These are phyloP conservation scores for Etheostoma nigrum DNA, from an alignment of 2,797 vertebrate genomes.

Conservation along the genomic window DNA sequence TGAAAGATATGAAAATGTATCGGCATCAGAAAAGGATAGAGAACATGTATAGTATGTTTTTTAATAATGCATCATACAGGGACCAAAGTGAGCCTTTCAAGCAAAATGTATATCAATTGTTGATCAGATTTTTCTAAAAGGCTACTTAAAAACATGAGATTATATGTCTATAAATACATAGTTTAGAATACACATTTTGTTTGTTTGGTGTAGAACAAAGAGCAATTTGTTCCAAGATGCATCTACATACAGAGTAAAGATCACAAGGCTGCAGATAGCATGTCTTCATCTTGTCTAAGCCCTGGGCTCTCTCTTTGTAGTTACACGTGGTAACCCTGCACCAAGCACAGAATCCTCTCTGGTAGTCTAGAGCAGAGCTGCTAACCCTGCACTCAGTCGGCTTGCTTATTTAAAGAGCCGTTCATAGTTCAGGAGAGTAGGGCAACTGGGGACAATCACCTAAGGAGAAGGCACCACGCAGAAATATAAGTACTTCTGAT, in stretches of 20 bases:
- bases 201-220: constrained; percentile 40
- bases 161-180: constrained; percentile 1
- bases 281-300: constrained; percentile 57
- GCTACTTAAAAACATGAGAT: neutral
- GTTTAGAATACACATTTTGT: constrained; percentile 10
- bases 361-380: constrained; percentile 51
- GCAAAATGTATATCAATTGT: constrained; percentile 5
- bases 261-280: constrained; percentile 61
- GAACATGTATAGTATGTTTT: neutral
- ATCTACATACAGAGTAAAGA: constrained; percentile 46
- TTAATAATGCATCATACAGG: too few relatives aligned
- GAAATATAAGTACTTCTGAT: constrained; percentile 9
- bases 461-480: constrained; percentile 39
- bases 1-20: constrained; percentile 37
- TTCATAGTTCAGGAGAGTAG: constrained; percentile 39
- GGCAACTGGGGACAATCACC: constrained; percentile 57
- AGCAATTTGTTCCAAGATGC: constrained; percentile 53
- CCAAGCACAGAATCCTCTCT: constrained; percentile 33
- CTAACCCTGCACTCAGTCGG: constrained; percentile 50
- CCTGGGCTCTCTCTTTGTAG: constrained; percentile 67
- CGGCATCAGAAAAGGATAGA: constrained; percentile 4
- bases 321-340: constrained; percentile 59
- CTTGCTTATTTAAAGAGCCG: constrained; percentile 53
- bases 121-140: constrained; percentile 10
- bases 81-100: too few relatives aligned